These are phyloP conservation scores for Labrus mixtus DNA, from an alignment of 2,113 vertebrate species.

Conservation along the genomic window DNA sequence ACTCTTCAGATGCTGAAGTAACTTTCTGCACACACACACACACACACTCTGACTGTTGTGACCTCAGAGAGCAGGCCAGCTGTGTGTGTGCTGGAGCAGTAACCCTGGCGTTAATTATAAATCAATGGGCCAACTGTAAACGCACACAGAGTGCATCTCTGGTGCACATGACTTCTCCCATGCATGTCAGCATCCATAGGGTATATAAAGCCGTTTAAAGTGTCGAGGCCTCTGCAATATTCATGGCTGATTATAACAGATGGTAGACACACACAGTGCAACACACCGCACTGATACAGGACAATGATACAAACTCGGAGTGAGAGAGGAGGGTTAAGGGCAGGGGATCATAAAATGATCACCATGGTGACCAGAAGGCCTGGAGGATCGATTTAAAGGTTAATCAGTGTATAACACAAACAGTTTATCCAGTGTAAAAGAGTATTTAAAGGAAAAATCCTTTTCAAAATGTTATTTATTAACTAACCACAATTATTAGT, in stretches of 20 bases:
- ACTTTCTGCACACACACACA: constrained; percentile 45
- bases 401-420: constrained; percentile 13
- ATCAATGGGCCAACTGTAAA: constrained; percentile 82
- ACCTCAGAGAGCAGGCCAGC: constrained; percentile 77
- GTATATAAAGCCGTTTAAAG: constrained; percentile 71
- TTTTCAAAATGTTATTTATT: background rate
- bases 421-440: background rate
- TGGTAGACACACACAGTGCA: constrained; percentile 61
- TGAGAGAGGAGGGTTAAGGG: constrained; percentile 15
- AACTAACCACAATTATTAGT: background rate
- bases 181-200: constrained; percentile 76
- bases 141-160: constrained; percentile 71
- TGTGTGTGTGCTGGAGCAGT: constrained; percentile 76
- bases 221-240: constrained; percentile 69
- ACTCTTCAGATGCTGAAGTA: constrained; percentile 52
- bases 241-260: constrained; percentile 76
- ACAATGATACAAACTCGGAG: constrained; percentile 56
- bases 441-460: background rate
- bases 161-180: constrained; percentile 72
- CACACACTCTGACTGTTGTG: constrained; percentile 45
- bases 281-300: constrained; percentile 61
- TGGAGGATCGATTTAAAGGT: constrained; percentile 10
- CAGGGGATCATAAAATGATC: constrained; percentile 24
- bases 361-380: constrained; percentile 6
- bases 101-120: constrained; percentile 78